phyloP scores from a whole-genome alignment of 92 coral and sea anemone species.

The Porites rus region DNA sequence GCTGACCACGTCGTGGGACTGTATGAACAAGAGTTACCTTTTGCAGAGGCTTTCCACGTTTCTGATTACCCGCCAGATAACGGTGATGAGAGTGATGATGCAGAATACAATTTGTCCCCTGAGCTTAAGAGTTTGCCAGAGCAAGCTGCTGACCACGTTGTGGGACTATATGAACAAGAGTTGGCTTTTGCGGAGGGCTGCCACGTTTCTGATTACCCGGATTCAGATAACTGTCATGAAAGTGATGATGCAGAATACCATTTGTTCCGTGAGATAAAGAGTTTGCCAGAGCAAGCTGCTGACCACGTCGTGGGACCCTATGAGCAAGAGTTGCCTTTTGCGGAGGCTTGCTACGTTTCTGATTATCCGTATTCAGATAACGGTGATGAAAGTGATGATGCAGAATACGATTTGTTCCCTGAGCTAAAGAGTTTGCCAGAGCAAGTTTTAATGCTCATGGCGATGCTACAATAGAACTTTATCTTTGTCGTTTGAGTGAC shows the following conservation, averaged over 20 bases:
- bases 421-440: neutral
- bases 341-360: neutral
- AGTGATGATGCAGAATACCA: neutral
- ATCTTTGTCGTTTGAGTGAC: neutral
- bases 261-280: neutral
- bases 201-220: neutral
- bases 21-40: too few relatives aligned
- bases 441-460: neutral
- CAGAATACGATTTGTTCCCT: slow-evolving; percentile 3
- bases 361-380: neutral
- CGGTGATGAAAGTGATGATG: neutral
- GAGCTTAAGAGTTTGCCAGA: neutral
- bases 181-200: too few relatives aligned
- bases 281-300: neutral
- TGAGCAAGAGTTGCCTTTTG: too few relatives aligned
- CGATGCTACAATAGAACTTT: neutral
- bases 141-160: neutral
- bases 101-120: neutral
- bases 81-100: neutral
- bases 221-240: neutral
- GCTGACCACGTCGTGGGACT: too few relatives aligned
- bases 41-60: neutral
- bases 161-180: too few relatives aligned
- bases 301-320: too few relatives aligned
- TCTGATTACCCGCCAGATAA: neutral